phyloP scores from a whole-genome alignment of 2,888 invertebrate genomes.

The Hipparchia semele region DNA sequence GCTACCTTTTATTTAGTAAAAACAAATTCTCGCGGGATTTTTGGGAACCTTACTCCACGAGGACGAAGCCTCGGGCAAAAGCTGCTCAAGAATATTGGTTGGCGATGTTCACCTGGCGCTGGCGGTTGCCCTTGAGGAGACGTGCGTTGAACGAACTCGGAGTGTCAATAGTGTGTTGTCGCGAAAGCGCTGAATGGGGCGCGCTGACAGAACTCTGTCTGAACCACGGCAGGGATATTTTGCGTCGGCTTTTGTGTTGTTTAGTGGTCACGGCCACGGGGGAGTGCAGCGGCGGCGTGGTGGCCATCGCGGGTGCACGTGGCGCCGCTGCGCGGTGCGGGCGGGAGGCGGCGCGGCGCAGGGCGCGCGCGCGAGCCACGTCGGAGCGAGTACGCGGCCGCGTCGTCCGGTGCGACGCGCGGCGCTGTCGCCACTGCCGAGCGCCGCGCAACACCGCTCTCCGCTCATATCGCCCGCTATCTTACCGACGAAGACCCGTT shows the following conservation, averaged over 20 bases:
- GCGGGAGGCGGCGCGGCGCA: slow-evolving; percentile 46
- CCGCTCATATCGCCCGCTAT: slow-evolving; percentile 51
- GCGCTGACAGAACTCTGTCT: slow-evolving; percentile 90
- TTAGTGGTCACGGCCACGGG: slow-evolving; percentile 59
- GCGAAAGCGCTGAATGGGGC: slow-evolving; percentile 88
- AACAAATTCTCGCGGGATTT: no score
- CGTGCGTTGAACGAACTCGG: slow-evolving; percentile 93
- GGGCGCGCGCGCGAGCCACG: slow-evolving; percentile 51
- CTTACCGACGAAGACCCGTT: slow-evolving; percentile 56
- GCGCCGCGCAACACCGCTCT: neutral
- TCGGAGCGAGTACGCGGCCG: slow-evolving; percentile 48
- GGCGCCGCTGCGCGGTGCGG: slow-evolving; percentile 45
- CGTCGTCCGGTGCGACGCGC: slow-evolving; percentile 53
- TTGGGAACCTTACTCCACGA: no score
- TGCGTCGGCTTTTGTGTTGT: slow-evolving; percentile 89
- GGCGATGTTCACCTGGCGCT: slow-evolving; percentile 69
- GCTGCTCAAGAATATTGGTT: slow-evolving; percentile 16
- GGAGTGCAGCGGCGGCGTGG: slow-evolving; percentile 56
- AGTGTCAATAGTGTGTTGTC: slow-evolving; percentile 96
- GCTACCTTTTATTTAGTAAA: no score
- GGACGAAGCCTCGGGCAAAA: no score
- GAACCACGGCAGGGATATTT: slow-evolving; percentile 96
- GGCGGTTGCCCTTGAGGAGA: slow-evolving; percentile 86
- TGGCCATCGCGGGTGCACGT: slow-evolving; percentile 61
- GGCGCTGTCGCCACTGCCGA: slow-evolving; percentile 57